Percentiles rank a stretch among this genome's conserved stretches.
These are phyloP conservation scores for Chlorodrepanis virens DNA, from an alignment of 2,113 vertebrate genomes.

Conservation along the genomic window DNA sequence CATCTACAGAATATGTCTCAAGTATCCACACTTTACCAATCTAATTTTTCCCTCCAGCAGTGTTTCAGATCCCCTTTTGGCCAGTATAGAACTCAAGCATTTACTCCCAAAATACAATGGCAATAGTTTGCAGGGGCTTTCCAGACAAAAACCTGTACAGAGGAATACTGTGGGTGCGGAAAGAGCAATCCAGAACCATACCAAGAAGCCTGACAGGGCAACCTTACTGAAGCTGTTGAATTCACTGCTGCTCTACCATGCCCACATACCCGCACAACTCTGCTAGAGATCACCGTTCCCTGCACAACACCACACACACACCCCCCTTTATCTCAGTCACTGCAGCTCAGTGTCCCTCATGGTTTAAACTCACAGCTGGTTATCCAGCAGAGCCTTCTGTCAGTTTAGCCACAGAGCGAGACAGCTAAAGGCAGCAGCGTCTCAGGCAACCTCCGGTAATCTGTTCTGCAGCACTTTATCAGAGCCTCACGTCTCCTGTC, in stretches of 20 bases:
- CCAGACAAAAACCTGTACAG: background rate
- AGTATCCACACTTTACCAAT: background rate
- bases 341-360: background rate
- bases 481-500: background rate
- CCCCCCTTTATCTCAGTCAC: background rate
- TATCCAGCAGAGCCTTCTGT: background rate
- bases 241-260: background rate
- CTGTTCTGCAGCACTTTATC: background rate
- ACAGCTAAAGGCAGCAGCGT: background rate
- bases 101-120: background rate
- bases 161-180: background rate
- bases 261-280: fast-evolving
- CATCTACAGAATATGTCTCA: background rate
- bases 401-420: background rate
- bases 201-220: background rate
- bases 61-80: background rate
- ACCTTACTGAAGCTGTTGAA: background rate
- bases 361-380: background rate
- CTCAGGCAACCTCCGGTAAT: background rate
- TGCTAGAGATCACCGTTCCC: background rate
- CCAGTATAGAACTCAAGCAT: background rate
- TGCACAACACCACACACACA: background rate
- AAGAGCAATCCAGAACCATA: background rate
- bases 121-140: background rate
- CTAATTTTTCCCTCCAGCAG: background rate